Percentiles rank a stretch among this genome's conserved stretches.
These are phyloP conservation scores for Acronicta psi DNA, from an alignment of 2,888 invertebrate species.

Conservation along the genomic window DNA sequence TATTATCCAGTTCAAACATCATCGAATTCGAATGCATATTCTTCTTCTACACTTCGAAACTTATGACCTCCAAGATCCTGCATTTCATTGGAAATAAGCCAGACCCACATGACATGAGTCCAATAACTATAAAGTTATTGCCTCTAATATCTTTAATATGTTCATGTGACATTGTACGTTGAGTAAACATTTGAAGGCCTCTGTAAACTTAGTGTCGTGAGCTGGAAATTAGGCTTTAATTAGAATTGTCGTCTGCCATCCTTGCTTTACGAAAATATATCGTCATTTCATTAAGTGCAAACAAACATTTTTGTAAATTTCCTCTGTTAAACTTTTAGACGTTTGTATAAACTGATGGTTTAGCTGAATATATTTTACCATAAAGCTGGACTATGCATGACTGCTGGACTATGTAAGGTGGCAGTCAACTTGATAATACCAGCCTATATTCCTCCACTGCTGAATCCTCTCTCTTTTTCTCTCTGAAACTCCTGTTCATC, in stretches of 20 bases:
- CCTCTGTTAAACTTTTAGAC: constrained; percentile 7
- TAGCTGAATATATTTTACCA: background rate
- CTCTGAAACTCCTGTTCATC: too few species aligned
- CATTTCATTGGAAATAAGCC: constrained; percentile 39
- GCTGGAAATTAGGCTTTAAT: constrained; percentile 77
- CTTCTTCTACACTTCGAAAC: background rate
- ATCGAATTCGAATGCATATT: background rate
- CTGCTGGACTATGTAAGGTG: too few species aligned
- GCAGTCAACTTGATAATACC: too few species aligned
- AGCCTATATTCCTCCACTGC: too few species aligned
- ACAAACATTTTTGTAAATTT: constrained; percentile 25
- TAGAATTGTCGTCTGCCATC: constrained; percentile 68
- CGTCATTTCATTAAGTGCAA: constrained; percentile 17
- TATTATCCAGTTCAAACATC: too few species aligned
- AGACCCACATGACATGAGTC: constrained; percentile 14
- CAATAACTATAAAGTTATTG: constrained; percentile 10
- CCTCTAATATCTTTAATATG: constrained; percentile 43
- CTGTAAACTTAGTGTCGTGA: constrained; percentile 69
- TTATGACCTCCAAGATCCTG: constrained; percentile 14
- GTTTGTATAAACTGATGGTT: background rate
- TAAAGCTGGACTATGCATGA: too few species aligned
- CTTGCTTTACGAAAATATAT: constrained; percentile 50
- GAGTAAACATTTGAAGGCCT: constrained; percentile 64
- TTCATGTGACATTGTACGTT: constrained; percentile 59
- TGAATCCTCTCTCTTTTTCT: too few species aligned